phyloP scores from a whole-genome alignment of 2,888 invertebrate genomes.

The Melieria picta region DNA sequence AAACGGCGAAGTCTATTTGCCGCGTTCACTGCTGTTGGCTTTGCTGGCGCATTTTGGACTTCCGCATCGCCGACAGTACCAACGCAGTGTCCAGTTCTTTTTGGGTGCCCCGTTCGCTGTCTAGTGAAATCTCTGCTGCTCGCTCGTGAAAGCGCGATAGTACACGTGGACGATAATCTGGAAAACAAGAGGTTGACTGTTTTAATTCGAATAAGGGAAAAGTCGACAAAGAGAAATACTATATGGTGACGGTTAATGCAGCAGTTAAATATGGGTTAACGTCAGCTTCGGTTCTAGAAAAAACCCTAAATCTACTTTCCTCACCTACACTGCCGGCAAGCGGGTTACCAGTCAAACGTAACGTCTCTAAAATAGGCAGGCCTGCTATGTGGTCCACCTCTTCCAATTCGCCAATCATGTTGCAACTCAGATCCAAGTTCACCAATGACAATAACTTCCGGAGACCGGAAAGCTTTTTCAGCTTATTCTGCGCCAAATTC shows the following conservation, averaged over 20 bases:
- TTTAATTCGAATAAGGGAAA: too few relatives aligned
- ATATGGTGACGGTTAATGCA: background rate
- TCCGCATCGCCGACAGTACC: conserved; percentile 85
- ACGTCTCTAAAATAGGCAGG: conserved; percentile 86
- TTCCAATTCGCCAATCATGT: conserved; percentile 81
- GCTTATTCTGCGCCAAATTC: conserved; percentile 85
- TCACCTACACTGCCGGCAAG: conserved; percentile 73
- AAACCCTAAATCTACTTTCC: conserved; percentile 25
- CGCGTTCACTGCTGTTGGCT: conserved; percentile 36
- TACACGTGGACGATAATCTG: conserved; percentile 91
- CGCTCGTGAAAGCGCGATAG: conserved; percentile 87
- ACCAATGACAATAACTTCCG: conserved; percentile 87
- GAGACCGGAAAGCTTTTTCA: conserved; percentile 77
- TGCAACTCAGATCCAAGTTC: conserved; percentile 86
- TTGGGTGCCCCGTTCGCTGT: conserved; percentile 86
- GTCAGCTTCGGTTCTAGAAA: background rate
- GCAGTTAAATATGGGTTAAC: too few relatives aligned
- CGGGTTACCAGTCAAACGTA: conserved; percentile 90
- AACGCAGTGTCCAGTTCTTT: conserved; percentile 92
- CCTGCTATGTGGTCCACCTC: conserved; percentile 83
- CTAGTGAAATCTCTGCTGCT: conserved; percentile 84
- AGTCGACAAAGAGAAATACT: background rate
- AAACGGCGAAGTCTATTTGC: background rate
- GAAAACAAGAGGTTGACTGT: background rate
- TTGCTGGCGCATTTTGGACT: conserved; percentile 54